A percentile compares a stretch with the other conserved stretches of the same genome.
Conservation (phyloP, 2,113 vertebrate species). For the Australoheros scitulus region DNA sequence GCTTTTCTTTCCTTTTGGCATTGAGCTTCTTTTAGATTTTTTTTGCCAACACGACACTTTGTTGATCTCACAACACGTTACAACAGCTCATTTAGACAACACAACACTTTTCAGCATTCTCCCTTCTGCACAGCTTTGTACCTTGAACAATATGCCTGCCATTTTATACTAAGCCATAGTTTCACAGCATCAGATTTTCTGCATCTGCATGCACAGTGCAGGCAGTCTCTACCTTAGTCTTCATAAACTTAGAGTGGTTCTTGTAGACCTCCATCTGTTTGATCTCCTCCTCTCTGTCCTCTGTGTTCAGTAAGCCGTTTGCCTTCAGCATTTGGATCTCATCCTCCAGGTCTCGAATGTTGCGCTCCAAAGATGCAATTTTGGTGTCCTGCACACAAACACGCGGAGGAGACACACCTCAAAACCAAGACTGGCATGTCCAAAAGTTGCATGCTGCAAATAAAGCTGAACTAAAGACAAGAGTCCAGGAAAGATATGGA, state of each 20-base stretch:
- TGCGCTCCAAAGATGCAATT: slow-evolving; percentile 97
- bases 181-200: slow-evolving; percentile 7
- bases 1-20: neutral
- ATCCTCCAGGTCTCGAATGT: slow-evolving; percentile 98
- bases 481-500: slow-evolving; percentile 31
- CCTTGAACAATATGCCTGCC: neutral
- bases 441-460: slow-evolving; percentile 50
- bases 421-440: slow-evolving; percentile 54
- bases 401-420: slow-evolving; percentile 72
- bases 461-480: slow-evolving; percentile 10
- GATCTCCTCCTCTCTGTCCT: slow-evolving; percentile 98
- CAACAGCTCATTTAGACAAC: slow-evolving; percentile 34
- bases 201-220: neutral
- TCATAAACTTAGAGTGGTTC: slow-evolving; percentile 99
- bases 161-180: neutral
- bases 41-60: neutral
- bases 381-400: slow-evolving; percentile 92
- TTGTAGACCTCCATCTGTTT: slow-evolving; percentile 99
- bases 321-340: slow-evolving; percentile 99
- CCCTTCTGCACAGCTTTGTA: slow-evolving; percentile 9
- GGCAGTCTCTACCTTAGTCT: slow-evolving; percentile 89
- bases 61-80: neutral
- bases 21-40: neutral
- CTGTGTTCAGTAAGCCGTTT: slow-evolving; percentile 92
- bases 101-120: neutral